Percentiles rank a stretch among this genome's conserved stretches.
phyloP scores from a whole-genome alignment of 2,888 invertebrate genomes.

The Zygothrica quintamaculata region DNA sequence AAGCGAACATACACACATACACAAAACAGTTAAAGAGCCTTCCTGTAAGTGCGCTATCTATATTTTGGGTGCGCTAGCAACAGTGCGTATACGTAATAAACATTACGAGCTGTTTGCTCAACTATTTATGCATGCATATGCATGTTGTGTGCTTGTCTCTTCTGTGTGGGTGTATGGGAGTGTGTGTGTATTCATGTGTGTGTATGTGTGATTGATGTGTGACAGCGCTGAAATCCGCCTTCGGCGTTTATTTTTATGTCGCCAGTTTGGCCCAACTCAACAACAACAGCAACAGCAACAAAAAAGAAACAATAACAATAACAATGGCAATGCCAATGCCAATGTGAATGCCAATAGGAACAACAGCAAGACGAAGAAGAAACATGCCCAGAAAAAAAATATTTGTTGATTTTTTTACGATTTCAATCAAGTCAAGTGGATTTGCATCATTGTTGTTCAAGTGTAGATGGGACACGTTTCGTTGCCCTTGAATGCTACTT shows the following conservation, averaged over 20 bases:
- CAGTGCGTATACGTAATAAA: conserved; percentile 61
- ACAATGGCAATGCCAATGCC: conserved; percentile 3
- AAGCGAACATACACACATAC: background rate
- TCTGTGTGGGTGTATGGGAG: conserved; percentile 11
- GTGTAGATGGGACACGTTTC: conserved; percentile 54
- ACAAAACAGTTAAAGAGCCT: conserved; percentile 49
- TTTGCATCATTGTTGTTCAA: conserved; percentile 67
- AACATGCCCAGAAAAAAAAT: conserved; percentile 51
- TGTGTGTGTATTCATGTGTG: conserved; percentile 8
- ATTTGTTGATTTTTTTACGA: conserved; percentile 67
- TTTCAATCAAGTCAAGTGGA: conserved; percentile 80
- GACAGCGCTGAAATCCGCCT: conserved; percentile 33
- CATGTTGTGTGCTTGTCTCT: background rate
- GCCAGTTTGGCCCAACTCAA: conserved; percentile 46
- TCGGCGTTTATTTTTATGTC: conserved; percentile 63
- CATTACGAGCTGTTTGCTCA: conserved; percentile 21
- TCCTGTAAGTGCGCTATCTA: no score
- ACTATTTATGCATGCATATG: conserved; percentile 46
- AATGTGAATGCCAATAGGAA: no score
- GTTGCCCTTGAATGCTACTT: conserved; percentile 42
- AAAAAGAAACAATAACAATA: background rate
- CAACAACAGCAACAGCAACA: conserved; percentile 14
- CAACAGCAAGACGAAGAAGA: no score
- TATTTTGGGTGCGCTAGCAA: conserved; percentile 28
- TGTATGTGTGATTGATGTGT: conserved; percentile 65